Percentiles rank a stretch among this genome's conserved stretches.
These are phyloP conservation scores for Archegozetes longisetosus DNA, from an alignment of 1,140 invertebrate species.

Conservation along the genomic window DNA sequence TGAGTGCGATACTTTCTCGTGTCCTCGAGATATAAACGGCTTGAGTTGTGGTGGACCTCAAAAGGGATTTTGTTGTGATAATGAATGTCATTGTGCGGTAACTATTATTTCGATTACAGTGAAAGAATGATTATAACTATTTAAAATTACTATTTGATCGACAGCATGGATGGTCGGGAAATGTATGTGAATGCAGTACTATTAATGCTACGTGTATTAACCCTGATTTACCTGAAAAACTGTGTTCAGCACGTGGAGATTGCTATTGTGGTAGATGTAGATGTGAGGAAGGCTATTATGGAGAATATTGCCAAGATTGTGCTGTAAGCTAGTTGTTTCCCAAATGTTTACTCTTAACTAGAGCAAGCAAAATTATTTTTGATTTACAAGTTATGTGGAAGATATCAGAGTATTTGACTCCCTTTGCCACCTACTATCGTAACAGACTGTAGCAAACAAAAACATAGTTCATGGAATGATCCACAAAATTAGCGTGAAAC, in stretches of 20 bases:
- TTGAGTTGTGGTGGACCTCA: conserved; percentile 51
- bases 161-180: conserved; percentile 66
- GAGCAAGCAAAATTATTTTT: neutral
- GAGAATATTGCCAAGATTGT: conserved; percentile 79
- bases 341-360: too few species aligned
- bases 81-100: conserved; percentile 55
- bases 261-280: conserved; percentile 41
- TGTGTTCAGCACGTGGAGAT: conserved; percentile 31
- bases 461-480: too few species aligned
- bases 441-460: too few species aligned
- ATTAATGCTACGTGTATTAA: conserved; percentile 15
- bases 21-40: conserved; percentile 54
- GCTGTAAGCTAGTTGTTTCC: too few species aligned
- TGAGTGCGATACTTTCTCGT: conserved; percentile 87
- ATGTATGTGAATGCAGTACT: conserved; percentile 46
- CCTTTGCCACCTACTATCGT: too few species aligned
- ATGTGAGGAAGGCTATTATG: conserved; percentile 40
- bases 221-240: neutral
- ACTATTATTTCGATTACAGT: neutral
- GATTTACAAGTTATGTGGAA: too few species aligned
- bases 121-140: neutral
- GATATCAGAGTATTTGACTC: too few species aligned
- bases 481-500: too few species aligned
- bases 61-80: conserved; percentile 17
- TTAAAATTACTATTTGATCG: neutral